phyloP scores from a whole-genome alignment of 1,140 invertebrate genomes.

The Zaprionus vittiger region DNA sequence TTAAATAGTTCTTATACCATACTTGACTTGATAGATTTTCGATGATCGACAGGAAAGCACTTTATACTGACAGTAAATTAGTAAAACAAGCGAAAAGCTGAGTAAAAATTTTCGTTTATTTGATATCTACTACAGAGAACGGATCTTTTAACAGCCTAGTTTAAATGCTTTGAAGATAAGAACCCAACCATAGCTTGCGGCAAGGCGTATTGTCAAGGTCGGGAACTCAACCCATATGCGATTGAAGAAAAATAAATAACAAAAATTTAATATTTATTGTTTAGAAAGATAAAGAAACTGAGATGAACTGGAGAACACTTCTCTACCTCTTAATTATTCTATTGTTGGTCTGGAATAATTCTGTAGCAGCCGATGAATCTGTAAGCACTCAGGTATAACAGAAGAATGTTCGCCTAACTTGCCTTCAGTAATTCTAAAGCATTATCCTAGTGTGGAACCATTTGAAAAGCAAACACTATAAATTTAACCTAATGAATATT shows the following conservation, averaged over 20 bases:
- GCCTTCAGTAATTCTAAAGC: too few relatives aligned
- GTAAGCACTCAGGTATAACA: background rate
- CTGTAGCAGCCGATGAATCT: background rate
- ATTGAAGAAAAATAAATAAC: too few relatives aligned
- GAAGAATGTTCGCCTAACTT: too few relatives aligned
- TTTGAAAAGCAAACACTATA: background rate
- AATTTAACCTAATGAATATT: background rate
- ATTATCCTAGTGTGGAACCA: too few relatives aligned
- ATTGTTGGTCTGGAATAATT: background rate
- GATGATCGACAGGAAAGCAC: background rate
- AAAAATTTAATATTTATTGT: background rate
- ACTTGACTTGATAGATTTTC: background rate
- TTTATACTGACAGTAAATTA: background rate
- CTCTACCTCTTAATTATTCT: background rate
- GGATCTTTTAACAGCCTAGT: too few relatives aligned
- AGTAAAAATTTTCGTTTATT: too few relatives aligned
- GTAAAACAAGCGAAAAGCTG: too few relatives aligned
- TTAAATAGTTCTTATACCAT: background rate
- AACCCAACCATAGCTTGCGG: too few relatives aligned
- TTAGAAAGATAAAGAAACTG: background rate
- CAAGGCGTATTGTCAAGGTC: background rate
- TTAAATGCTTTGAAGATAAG: too few relatives aligned
- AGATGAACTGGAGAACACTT: background rate
- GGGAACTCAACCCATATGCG: background rate
- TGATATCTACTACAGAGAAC: too few relatives aligned